Evolutionary conservation across 1,140 invertebrate genomes (phyloP), one percentile per base, ranked within the genome.

Genomic region (Parapsyche elsis): DNA sequence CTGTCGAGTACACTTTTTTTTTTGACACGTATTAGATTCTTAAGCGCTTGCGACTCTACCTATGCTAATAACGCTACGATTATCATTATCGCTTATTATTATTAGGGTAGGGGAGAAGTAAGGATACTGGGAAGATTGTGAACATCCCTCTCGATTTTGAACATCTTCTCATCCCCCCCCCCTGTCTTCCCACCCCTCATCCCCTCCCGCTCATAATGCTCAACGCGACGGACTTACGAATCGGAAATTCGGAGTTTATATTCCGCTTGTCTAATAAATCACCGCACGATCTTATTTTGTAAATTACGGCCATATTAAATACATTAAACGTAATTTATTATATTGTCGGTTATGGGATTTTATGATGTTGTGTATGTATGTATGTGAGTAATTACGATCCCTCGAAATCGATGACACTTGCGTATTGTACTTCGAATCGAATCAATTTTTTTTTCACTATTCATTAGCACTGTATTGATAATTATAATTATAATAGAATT

Each of bases 251-350:
- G 24, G 24, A 67, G 23, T 67, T 67, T 67, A 26, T 19, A 23
- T 61, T 67, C 21, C 10, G 21, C 21, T 16, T 19, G 21, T 67
- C 64, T 30, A 67, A 67, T 67, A 67, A 67, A 67, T 67, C 64
- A 67, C 24, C 64, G 24, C 64, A 67, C 64, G 64, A 53, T 53
- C 49, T 53, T 53, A 53, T 67, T 67, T 67, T 14, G 64, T 67
- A 67, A 67, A 67, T 67, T 67, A 67, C 64, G 64, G 24, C 64
- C 19, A 67, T 30, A 67, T 67, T 67, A 26, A 67, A 24, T 24
- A n/a, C 24, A 67, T 67, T 53, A 67, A 67, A 30, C 64, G 64
- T 67, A 26, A 67, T 67, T 67, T 67, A 67, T 67, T 67, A 67
- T 67, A 23, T 24, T 67, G 64, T 30, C 64, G 21, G 19, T 67